Evolutionary conservation across 1,140 invertebrate genomes (phyloP).

Genomic region (Diplogasteroides magnus): DNA sequence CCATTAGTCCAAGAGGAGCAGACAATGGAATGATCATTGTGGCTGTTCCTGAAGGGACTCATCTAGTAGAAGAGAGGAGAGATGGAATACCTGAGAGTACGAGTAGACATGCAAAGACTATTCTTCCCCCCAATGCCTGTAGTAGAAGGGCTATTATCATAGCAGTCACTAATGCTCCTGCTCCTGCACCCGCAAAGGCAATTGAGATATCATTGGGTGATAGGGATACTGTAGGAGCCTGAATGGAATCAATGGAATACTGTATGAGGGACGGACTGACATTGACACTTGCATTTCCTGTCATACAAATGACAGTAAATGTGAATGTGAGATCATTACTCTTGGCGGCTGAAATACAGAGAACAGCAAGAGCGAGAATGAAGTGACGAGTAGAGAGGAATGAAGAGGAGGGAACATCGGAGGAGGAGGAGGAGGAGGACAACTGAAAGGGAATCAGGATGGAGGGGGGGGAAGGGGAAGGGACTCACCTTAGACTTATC

Average conservation of each 20-base stretch:
- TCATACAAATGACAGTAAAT: neutral
- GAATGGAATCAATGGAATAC: neutral
- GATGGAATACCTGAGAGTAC: neutral
- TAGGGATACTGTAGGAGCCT: neutral
- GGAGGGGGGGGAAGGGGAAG: conserved; percentile 2
- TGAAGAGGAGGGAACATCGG: neutral
- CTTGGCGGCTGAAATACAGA: neutral
- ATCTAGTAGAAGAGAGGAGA: conserved; percentile 6
- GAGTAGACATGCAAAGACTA: neutral
- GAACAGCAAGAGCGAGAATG: no score
- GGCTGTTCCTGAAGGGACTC: conserved; percentile 1
- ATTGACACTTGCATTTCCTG: neutral
- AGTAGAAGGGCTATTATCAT: conserved; percentile 7
- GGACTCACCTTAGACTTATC: no score
- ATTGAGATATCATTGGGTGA: conserved; percentile 9
- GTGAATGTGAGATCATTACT: neutral
- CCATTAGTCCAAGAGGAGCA: neutral
- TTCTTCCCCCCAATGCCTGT: conserved; percentile 20
- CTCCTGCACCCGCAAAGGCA: conserved; percentile 17
- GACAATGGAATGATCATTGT: conserved; percentile 11
- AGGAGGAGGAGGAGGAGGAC: neutral
- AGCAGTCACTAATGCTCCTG: conserved; percentile 18
- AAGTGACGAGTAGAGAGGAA: neutral
- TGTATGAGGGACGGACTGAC: neutral
- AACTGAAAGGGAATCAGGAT: neutral